Evolutionary conservation across 2,888 invertebrate species (phyloP), one percentile per base, ranked within the genome.

Genomic region (Diachrysia chrysitis): DNA sequence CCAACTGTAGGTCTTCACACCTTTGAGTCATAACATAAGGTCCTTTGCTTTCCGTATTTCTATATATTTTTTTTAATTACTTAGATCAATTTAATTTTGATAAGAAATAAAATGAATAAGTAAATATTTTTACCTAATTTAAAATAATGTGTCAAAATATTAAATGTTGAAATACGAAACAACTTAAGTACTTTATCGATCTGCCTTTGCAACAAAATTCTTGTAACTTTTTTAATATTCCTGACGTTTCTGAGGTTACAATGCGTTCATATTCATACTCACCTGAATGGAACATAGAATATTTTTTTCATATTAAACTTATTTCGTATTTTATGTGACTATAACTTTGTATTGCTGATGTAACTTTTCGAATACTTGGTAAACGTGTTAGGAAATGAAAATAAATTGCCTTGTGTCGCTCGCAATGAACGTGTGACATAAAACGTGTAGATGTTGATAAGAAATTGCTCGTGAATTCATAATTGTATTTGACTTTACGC

Each of bases 371-470:
- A 25, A 19, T 55, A 42, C 21, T 63, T 37, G 32, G 35, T n/a
- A 23, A 56, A 17, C 17, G 19, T 35, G 58, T 51, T 51, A 35
- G 21, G 25, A 64, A 71, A 51, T 29, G 21, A 56, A 73, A 61
- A 61, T 56, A 71, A 71, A 76, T 71, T 76, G 42, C 60, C 54
- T 63, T 58, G 29, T 29, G 60, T 71, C 48, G 32, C 59, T 58
- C 16, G 54, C 60, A 53, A 58, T 61, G 35, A 58, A 72, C 61
- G 54, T 51, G 65, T 71, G 57, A 57, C 56, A 64, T 58, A 25
- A 64, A 76, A 46, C 51, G n/a, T 58, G 54, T 42, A 56, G 16
- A 19, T 55, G 58, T 60, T 77, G 78, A 73, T 78, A 78, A 73
- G 73, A 73, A 66, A 61, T 77, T 29, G 61, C 19, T 65, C 2